phyloP scores from a whole-genome alignment of 2,888 invertebrate species.

The Protodeltote pygarga region DNA sequence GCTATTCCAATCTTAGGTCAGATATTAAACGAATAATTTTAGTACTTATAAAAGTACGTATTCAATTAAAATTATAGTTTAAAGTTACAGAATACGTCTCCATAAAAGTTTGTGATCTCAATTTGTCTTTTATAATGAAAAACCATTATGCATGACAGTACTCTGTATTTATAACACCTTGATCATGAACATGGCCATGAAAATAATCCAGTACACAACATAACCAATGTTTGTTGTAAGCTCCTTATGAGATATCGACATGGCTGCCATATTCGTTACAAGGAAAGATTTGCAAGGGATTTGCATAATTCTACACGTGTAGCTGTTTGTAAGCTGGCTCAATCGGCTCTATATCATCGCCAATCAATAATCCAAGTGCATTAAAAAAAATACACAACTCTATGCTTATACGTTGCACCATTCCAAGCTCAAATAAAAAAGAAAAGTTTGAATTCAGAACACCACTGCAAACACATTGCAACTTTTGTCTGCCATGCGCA shows the following conservation, averaged over 20 bases:
- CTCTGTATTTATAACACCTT: no score
- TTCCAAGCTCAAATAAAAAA: slow-evolving; percentile 16
- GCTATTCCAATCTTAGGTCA: slow-evolving; percentile 16
- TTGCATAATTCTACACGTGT: slow-evolving; percentile 70
- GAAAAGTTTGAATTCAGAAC: slow-evolving; percentile 18
- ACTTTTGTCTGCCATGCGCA: slow-evolving; percentile 26
- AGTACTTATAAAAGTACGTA: no score
- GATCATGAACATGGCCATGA: slow-evolving; percentile 49
- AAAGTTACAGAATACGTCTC: no score
- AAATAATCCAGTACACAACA: slow-evolving; percentile 39
- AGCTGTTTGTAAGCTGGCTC: slow-evolving; percentile 42
- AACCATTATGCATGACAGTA: slow-evolving; percentile 17
- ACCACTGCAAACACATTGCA: slow-evolving; percentile 6
- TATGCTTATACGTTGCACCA: slow-evolving; percentile 5
- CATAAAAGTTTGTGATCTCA: no score
- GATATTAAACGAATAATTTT: slow-evolving; percentile 2
- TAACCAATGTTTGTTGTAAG: slow-evolving; percentile 46
- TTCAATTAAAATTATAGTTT: no score
- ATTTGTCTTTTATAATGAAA: slow-evolving; percentile 11
- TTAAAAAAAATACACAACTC: slow-evolving; percentile 8
- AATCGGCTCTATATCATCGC: slow-evolving; percentile 25
- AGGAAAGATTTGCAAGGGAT: slow-evolving; percentile 61
- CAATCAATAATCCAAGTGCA: slow-evolving; percentile 23
- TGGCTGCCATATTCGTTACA: slow-evolving; percentile 54
- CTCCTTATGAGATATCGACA: slow-evolving; percentile 48